These are phyloP conservation scores for Notechis scutatus DNA, from an alignment of 2,113 vertebrate genomes.

Conservation along the genomic window DNA sequence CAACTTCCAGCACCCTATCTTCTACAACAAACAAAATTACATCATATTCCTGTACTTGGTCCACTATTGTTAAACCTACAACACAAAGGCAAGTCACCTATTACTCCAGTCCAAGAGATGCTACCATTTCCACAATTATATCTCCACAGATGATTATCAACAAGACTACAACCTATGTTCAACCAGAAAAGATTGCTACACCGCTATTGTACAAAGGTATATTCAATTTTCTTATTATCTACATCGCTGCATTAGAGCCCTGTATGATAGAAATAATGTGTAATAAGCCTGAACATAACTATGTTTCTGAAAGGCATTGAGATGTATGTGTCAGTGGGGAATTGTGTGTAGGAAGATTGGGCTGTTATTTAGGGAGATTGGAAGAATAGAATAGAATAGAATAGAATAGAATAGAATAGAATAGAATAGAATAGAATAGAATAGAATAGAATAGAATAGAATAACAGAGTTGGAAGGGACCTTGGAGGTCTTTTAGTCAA, in stretches of 20 bases:
- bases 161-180: neutral
- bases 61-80: neutral
- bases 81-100: neutral
- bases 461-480: too few relatives aligned
- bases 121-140: neutral
- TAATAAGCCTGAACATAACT: neutral
- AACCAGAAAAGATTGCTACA: neutral
- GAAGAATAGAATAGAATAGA: too few relatives aligned
- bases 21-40: neutral
- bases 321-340: neutral
- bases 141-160: slow-evolving; percentile 6
- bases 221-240: neutral
- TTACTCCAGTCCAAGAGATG: slow-evolving; percentile 3
- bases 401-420: too few relatives aligned
- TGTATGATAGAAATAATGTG: neutral
- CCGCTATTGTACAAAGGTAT: neutral
- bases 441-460: too few relatives aligned
- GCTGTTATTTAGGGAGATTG: neutral
- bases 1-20: neutral
- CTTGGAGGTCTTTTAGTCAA: too few relatives aligned
- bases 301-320: neutral
- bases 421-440: too few relatives aligned
- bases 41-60: neutral
- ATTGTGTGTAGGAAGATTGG: neutral
- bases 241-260: neutral